A percentile compares a stretch with the other conserved stretches of the same genome.
Evolutionary conservation across 2,888 invertebrate species (phyloP).

Genomic region (Tortrix viridana): DNA sequence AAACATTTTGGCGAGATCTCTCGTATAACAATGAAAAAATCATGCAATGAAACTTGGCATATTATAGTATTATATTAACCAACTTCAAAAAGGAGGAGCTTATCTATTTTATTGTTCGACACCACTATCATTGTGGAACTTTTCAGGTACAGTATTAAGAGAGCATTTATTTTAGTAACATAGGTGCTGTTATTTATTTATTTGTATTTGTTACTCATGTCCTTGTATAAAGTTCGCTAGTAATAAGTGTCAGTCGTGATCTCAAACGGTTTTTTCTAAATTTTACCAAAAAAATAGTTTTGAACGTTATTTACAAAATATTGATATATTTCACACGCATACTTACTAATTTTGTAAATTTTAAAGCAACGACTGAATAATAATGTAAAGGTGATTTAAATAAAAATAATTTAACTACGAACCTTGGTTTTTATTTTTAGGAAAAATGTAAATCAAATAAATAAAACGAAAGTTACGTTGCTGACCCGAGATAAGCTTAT

Average conservation of each 20-base stretch:
- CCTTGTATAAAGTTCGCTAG: slow-evolving; percentile 12
- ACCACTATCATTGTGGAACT: no score
- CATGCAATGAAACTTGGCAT: no score
- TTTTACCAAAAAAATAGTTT: slow-evolving; percentile 18
- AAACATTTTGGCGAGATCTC: no score
- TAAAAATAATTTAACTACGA: slow-evolving; percentile 5
- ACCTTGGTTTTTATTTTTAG: slow-evolving; percentile 24
- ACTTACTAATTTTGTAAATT: slow-evolving; percentile 9
- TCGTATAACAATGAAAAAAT: no score
- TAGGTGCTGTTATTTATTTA: slow-evolving; percentile 45
- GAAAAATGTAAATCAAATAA: slow-evolving; percentile 31
- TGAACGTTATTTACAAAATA: slow-evolving; percentile 17
- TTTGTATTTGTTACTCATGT: slow-evolving; percentile 40
- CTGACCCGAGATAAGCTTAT: slow-evolving; percentile 23
- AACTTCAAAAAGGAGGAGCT: no score
- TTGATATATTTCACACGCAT: slow-evolving; percentile 7
- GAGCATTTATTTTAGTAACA: slow-evolving; percentile 23
- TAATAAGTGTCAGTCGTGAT: slow-evolving; percentile 39
- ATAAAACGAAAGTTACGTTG: slow-evolving; percentile 28
- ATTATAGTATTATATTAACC: no score
- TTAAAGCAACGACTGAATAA: slow-evolving; percentile 21
- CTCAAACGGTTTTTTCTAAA: slow-evolving; percentile 38
- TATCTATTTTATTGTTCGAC: no score
- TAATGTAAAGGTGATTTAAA: neutral
- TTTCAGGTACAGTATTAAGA: no score